A percentile compares a stretch with the other conserved stretches of the same genome.
phyloP scores from a whole-genome alignment of 2,888 invertebrate genomes.

The Syrista parreyssii region DNA sequence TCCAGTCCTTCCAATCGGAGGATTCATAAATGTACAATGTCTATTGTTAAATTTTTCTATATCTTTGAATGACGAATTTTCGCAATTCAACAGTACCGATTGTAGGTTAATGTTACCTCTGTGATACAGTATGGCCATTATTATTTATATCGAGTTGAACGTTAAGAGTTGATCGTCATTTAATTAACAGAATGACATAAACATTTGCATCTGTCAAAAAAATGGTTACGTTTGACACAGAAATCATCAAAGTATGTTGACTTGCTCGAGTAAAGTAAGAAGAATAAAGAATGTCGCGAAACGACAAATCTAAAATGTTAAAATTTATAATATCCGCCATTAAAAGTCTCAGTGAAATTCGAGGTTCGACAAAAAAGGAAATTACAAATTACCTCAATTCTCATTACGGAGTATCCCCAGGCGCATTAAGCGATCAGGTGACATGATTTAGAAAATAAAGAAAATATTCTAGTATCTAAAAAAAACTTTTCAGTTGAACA shows the following conservation, averaged over 20 bases:
- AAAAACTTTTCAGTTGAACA: neutral
- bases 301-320: neutral
- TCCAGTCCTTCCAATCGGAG: neutral
- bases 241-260: neutral
- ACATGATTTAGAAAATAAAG: neutral
- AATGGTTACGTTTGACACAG: neutral
- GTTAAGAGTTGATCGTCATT: neutral
- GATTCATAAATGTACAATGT: neutral
- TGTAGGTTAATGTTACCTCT: neutral
- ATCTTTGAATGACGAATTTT: neutral
- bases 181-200: neutral
- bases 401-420: neutral
- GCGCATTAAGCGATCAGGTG: neutral
- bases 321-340: neutral
- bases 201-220: neutral
- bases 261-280: neutral
- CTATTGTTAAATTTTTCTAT: neutral
- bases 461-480: neutral
- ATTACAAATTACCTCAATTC: neutral
- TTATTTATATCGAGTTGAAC: neutral
- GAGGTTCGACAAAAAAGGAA: neutral
- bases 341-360: neutral
- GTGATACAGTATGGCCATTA: neutral
- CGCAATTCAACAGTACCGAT: no score
- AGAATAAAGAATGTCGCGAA: neutral